A percentile compares a stretch with the other conserved stretches of the same genome.
These are phyloP conservation scores for Sebastolobus altivelis DNA, from an alignment of 2,797 vertebrate species.

Conservation along the genomic window DNA sequence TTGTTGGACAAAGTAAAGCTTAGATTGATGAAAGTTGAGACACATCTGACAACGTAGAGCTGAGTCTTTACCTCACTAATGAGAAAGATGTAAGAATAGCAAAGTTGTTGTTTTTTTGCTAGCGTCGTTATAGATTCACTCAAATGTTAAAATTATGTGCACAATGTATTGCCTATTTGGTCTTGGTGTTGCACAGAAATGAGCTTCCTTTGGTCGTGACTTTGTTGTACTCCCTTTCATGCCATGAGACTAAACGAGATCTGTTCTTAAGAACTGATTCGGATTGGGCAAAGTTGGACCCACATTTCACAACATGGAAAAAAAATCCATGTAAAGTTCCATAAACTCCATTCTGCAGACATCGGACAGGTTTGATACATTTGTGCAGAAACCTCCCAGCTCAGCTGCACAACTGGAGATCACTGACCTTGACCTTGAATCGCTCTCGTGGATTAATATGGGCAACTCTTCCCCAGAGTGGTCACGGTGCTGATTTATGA, in stretches of 20 bases:
- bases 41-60: background rate
- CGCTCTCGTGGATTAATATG: constrained; percentile 48
- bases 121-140: background rate
- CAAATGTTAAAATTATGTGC: background rate
- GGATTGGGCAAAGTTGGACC: background rate
- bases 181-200: background rate
- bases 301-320: background rate
- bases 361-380: constrained; percentile 43
- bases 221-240: too few relatives aligned
- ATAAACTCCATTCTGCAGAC: constrained; percentile 8
- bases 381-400: constrained; percentile 31
- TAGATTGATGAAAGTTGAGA: background rate
- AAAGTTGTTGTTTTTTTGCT: background rate
- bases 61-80: background rate
- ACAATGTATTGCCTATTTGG: background rate
- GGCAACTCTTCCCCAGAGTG: constrained; percentile 29
- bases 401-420: constrained; percentile 45
- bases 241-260: background rate
- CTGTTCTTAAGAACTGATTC: background rate
- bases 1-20: background rate
- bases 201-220: background rate
- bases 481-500: constrained; percentile 41
- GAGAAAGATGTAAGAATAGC: background rate
- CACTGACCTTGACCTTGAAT: constrained; percentile 56
- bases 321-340: background rate